Evolutionary conservation across 1,140 invertebrate species (phyloP), one percentile per base, ranked within the genome.

Genomic region (Halictus rubicundus): DNA sequence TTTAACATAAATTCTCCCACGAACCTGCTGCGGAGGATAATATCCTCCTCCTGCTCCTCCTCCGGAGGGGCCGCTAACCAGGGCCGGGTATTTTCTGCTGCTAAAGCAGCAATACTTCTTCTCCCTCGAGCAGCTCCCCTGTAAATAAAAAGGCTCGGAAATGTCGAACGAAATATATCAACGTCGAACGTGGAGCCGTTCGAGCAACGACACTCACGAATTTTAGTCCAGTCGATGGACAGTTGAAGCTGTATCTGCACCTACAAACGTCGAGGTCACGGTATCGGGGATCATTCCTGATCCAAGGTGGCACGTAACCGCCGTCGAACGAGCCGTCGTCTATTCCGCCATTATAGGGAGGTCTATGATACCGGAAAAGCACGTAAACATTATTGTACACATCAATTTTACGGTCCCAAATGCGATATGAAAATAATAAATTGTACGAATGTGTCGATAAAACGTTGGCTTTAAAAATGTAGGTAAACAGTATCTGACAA

Each of bases 171-270:
- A 6, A 23, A 10, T 57, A 16, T 10, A 32, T 16, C 10, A 4
- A 19, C 7, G 9, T 14, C 8, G 6, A 19, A 19, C 8, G 0
- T 21, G 25, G 49, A 52, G 19, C 6, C 4, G n/a, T 52, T 25
- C 27, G 14, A 54, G 9, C 5, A 16, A 14, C 7, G 25, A 61
- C 5, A 83, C 93, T 93, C 90, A 95, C 94, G 80, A 94, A 94
- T 72, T 93, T 92, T 52, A 95, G 88, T 54, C 93, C 94, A n/a
- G 89, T 91, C 12, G 91, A 90, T 23, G 94, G 93, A 77, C 94
- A 95, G 82, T 95, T 95, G 90, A 94, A 94, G 66, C 93, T 93
- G 78, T 93, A 93, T 54, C 93, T 92, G 81, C 94, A 95, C 79
- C 93, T 94, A 87, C 94, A 95, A 25, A 87, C 91, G 66, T 94